Percentiles rank a stretch among this genome's conserved stretches.
These are phyloP conservation scores for Aurelia aurita DNA, from an alignment of 30 jellyfish, hydroid and myxozoan species.

Conservation along the genomic window DNA sequence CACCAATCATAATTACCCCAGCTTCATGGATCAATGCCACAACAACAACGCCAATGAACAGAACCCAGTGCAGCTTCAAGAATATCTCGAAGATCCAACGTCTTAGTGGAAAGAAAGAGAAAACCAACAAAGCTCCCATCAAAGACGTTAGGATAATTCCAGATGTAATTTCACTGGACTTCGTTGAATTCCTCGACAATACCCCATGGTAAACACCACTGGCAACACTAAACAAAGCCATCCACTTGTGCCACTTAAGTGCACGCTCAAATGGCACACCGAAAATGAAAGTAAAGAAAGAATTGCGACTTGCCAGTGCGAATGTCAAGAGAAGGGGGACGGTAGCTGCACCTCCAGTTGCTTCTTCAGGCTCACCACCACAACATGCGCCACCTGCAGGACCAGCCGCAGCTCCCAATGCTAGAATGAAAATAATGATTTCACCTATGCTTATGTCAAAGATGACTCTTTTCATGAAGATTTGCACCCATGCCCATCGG, in stretches of 20 bases:
- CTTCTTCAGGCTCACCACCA: conserved; percentile 14
- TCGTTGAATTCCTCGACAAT: conserved; percentile 32
- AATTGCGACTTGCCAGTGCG: conserved; percentile 78
- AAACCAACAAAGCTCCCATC: conserved; percentile 72
- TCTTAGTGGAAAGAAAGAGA: conserved; percentile 70
- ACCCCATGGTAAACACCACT: conserved; percentile 80
- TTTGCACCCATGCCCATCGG: conserved; percentile 70
- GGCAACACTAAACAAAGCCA: conserved; percentile 73
- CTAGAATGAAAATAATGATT: conserved; percentile 40
- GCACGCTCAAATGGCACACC: conserved; percentile 84
- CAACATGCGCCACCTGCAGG: conserved; percentile 72
- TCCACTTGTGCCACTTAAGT: conserved; percentile 78
- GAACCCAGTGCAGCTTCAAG: conserved; percentile 70
- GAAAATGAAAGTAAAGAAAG: conserved; percentile 53
- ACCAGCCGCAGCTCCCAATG: conserved; percentile 41
- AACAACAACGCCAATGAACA: conserved; percentile 72
- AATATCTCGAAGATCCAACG: conserved; percentile 72
- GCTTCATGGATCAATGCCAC: conserved; percentile 76
- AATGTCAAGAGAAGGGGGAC: conserved; percentile 70
- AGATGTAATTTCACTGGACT: conserved; percentile 3
- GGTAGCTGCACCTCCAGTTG: conserved; percentile 74
- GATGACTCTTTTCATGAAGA: conserved; percentile 48
- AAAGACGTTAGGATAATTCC: conserved; percentile 52
- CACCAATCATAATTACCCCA: conserved; percentile 63
- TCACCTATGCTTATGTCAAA: conserved; percentile 60